Evolutionary conservation across 2,888 invertebrate species (phyloP), one percentile per base, ranked within the genome.

Genomic region (Tillus elongatus): DNA sequence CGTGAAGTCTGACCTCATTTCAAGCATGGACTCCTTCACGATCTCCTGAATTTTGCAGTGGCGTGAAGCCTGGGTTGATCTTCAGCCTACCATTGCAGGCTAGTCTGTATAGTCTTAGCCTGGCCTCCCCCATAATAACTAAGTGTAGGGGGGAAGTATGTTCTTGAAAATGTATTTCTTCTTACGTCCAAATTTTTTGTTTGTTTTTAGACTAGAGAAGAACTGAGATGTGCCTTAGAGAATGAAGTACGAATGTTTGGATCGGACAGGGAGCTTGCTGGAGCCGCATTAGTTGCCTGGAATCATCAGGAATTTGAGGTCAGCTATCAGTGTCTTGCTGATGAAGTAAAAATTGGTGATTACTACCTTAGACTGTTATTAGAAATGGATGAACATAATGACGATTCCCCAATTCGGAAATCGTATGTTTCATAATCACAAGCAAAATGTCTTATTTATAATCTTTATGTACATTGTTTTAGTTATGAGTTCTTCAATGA

Each of bases 221-320:
- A 98, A 63, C 70, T 98, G 36, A 75, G 91, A 45, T 85, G 86
- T 59, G 86, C 89, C 1, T 70, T 98, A 43, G 93, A 96, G 60
- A 89, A 85, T 61, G 97, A 98, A 66, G 77, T 96, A 35, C 75
- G 93, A 30, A 82, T 87, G 39, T 92, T 98, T 65, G 77, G 77
- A 0, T 79, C 82, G 3, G 96, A 96, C 67, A 80, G 90, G 44
- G 96, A 97, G 57, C 74, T 92, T 46, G 83, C 86, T 12, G 84
- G 85, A 13, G 74, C 76, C 13, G 72, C 77, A 34, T 71, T 88
- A 14, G 87, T 89, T 1, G 89, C 95, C 1, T 99, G 98, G 98
- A 99, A 99, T 71, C 92, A 97, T 70, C 81, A 87, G 27, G 98
- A 99, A 67, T 90, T 97, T 60, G 91, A 95, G 70, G 80, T 96